These are phyloP conservation scores for Podiceps cristatus DNA, from an alignment of 2,113 vertebrate genomes.

Conservation along the genomic window DNA sequence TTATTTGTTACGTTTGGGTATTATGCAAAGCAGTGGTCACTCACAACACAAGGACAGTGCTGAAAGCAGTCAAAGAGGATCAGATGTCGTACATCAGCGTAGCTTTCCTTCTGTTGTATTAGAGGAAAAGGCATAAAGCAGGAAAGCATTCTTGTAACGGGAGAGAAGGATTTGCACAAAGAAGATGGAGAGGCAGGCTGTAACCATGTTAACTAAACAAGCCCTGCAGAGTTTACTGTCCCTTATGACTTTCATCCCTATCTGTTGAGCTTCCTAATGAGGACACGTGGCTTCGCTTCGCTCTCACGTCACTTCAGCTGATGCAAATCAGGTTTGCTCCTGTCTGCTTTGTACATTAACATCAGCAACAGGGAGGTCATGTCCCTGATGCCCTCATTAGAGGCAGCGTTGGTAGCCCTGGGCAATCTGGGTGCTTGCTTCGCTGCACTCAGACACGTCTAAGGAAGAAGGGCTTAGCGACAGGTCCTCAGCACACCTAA, in stretches of 20 bases:
- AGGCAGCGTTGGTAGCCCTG: neutral
- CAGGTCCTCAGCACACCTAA: neutral
- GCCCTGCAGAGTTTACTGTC: neutral
- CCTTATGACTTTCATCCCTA: neutral
- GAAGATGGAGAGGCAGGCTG: neutral
- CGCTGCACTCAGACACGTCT: neutral
- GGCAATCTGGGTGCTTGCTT: neutral
- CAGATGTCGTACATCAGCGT: no score
- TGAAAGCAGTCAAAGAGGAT: neutral
- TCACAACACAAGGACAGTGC: neutral
- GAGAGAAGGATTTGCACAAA: neutral
- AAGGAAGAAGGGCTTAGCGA: neutral
- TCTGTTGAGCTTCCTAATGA: constrained; percentile 17
- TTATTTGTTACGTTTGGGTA: neutral
- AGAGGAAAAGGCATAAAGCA: neutral
- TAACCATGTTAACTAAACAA: neutral
- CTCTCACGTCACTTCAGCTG: neutral
- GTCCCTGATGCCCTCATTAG: neutral
- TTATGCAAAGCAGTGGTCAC: neutral
- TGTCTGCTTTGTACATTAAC: neutral
- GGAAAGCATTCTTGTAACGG: neutral
- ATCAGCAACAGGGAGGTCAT: neutral
- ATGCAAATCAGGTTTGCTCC: neutral
- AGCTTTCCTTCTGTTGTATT: neutral
- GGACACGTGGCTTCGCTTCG: neutral